Percentiles rank a stretch among this genome's conserved stretches.
Evolutionary conservation across 2,888 invertebrate species (phyloP).

Genomic region (Monoplex corrugatus): DNA sequence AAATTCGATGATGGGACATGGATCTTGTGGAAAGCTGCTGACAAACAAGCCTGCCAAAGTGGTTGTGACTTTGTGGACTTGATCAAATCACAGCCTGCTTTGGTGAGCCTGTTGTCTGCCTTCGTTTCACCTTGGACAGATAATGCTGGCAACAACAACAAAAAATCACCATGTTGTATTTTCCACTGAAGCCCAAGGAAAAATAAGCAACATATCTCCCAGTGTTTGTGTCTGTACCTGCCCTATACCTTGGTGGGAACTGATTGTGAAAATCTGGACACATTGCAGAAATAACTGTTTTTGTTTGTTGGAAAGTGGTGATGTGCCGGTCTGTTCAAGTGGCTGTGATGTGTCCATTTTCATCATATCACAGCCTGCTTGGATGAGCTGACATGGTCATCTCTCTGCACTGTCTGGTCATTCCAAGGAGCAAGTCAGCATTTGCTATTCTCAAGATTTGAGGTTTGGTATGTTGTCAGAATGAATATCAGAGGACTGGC

Average conservation of each 20-base stretch:
- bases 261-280: too few species aligned
- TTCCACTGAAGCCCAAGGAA: too few species aligned
- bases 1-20: too few species aligned
- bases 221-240: too few species aligned
- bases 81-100: constrained; percentile 98
- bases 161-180: too few species aligned
- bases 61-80: constrained; percentile 89
- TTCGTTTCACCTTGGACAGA: constrained; percentile 82
- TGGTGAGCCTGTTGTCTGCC: constrained; percentile 93
- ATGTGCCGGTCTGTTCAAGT: constrained; percentile 85
- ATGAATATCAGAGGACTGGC: background rate
- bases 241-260: too few species aligned
- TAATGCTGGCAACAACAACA: too few species aligned
- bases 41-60: constrained; percentile 87
- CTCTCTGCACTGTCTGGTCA: constrained; percentile 95
- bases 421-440: constrained; percentile 47
- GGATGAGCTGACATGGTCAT: constrained; percentile 89
- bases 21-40: background rate
- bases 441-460: background rate
- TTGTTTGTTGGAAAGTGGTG: too few species aligned
- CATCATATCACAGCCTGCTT: constrained; percentile 98
- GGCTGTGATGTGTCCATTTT: constrained; percentile 90
- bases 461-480: background rate
- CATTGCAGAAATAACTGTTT: too few species aligned
- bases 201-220: too few species aligned